Percentiles rank a stretch among this genome's conserved stretches.
phyloP scores from a whole-genome alignment of 2,113 vertebrate genomes.

The Rhinopomastus cyanomelas region DNA sequence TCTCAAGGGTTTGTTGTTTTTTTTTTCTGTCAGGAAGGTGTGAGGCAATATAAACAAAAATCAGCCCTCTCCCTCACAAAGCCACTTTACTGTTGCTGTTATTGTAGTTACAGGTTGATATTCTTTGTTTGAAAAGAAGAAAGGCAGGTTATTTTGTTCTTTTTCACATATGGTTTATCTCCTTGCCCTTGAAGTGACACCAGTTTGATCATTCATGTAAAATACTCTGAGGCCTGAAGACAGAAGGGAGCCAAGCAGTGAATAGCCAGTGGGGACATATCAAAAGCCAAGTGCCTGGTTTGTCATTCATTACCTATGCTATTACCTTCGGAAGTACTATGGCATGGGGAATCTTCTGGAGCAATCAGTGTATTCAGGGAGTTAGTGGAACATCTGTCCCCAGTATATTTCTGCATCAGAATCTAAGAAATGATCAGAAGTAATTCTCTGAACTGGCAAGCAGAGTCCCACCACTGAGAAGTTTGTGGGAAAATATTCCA shows the following conservation, averaged over 20 bases:
- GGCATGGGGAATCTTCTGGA: background rate
- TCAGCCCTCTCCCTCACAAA: background rate
- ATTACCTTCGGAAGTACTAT: background rate
- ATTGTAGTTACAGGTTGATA: background rate
- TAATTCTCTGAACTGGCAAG: background rate
- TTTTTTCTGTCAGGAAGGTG: background rate
- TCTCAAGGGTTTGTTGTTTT: background rate
- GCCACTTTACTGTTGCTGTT: background rate
- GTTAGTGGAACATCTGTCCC: conserved; percentile 7
- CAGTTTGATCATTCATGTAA: background rate
- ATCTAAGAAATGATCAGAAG: background rate
- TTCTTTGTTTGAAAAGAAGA: background rate
- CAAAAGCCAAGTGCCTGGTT: conserved; percentile 16
- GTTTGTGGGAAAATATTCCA: background rate
- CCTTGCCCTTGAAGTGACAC: conserved; percentile 46
- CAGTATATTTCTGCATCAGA: background rate
- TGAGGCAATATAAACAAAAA: background rate
- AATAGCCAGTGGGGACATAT: conserved; percentile 15
- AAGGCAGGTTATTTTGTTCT: background rate
- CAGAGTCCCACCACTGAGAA: background rate
- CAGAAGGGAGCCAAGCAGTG: conserved; percentile 18
- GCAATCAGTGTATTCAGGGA: background rate
- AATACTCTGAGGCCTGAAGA: background rate
- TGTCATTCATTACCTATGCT: background rate
- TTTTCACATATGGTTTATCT: conserved; percentile 50